phyloP scores from a whole-genome alignment of 2,797 vertebrate species.

The Phylloscopus collybita region DNA sequence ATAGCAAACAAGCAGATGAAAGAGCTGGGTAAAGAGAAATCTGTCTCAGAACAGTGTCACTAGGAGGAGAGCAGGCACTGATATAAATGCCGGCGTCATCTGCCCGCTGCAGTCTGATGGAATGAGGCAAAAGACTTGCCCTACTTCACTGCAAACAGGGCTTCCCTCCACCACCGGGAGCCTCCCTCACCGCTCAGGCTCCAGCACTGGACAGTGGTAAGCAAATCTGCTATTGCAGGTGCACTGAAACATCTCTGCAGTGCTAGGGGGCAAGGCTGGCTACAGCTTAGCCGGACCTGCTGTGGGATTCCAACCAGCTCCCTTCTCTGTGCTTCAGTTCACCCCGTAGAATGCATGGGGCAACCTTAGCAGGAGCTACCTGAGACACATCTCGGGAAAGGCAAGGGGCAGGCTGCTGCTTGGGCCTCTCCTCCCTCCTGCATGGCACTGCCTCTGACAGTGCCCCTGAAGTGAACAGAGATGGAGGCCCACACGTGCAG shows the following conservation, averaged over 20 bases:
- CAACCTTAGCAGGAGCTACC: accelerated
- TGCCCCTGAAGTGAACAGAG: background rate
- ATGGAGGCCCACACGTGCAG: background rate
- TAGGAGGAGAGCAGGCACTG: background rate
- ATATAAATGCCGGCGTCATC: background rate
- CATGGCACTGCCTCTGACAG: background rate
- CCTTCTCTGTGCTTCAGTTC: background rate
- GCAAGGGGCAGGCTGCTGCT: background rate
- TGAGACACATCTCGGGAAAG: background rate
- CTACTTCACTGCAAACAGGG: conserved; percentile 31
- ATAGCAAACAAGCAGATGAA: background rate
- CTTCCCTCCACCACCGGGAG: background rate
- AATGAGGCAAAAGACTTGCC: background rate
- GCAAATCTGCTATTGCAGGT: background rate
- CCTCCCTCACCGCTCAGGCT: background rate
- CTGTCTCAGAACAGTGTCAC: conserved; percentile 5
- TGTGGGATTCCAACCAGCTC: background rate
- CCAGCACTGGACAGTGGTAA: background rate
- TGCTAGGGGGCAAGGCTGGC: background rate
- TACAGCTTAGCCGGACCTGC: background rate
- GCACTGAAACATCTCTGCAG: background rate
- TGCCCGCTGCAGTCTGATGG: conserved; percentile 21
- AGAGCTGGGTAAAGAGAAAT: conserved; percentile 3
- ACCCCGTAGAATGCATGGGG: accelerated
- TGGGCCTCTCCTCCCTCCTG: background rate